These are phyloP conservation scores for Pipistrellus nathusii DNA, from an alignment of 2,797 vertebrate species.

Conservation along the genomic window DNA sequence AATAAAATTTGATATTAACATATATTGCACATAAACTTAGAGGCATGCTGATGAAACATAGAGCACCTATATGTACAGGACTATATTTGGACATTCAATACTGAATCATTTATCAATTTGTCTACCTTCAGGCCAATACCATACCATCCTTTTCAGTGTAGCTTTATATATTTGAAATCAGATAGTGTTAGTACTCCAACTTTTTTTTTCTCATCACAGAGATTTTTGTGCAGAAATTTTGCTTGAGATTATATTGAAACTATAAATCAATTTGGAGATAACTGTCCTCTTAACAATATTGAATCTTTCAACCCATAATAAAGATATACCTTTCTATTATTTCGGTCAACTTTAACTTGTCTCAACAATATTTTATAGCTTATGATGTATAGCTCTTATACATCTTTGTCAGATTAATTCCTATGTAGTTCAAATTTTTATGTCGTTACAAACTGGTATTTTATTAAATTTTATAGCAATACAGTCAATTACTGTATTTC, in stretches of 20 bases:
- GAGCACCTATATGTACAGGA: background rate
- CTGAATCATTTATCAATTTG: background rate
- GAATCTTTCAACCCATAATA: background rate
- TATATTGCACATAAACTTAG: background rate
- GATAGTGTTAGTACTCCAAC: background rate
- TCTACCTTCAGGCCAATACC: background rate
- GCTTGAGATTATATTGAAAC: background rate
- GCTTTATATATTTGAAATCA: background rate
- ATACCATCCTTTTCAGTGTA: background rate
- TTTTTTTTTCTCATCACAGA: background rate
- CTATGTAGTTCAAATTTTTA: background rate
- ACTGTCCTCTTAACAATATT: background rate
- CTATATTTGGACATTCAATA: background rate
- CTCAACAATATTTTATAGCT: background rate
- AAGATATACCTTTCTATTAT: background rate
- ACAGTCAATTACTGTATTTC: background rate
- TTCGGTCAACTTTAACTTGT: background rate
- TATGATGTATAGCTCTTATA: background rate
- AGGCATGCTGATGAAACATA: background rate
- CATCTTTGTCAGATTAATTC: background rate
- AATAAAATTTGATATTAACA: background rate
- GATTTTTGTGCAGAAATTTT: background rate
- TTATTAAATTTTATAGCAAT: background rate
- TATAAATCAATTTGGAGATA: background rate
- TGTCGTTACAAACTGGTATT: background rate